phyloP scores from a whole-genome alignment of 2,797 vertebrate genomes.

The Trichosurus vulpecula region DNA sequence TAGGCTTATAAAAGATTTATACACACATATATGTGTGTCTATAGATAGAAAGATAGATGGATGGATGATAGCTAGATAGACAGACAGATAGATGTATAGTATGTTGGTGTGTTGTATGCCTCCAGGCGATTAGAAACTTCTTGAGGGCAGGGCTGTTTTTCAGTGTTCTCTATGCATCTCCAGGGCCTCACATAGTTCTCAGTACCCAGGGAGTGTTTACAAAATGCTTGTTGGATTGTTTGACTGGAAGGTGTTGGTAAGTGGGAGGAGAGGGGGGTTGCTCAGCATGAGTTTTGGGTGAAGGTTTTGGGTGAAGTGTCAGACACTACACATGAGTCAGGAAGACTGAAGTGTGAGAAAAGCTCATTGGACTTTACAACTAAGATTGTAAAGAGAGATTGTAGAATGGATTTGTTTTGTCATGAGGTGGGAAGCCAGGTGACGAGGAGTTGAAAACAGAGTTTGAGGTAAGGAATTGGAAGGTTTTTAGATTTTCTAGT shows the following conservation, averaged over 20 bases:
- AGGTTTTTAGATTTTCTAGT: not conserved
- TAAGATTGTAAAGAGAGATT: not conserved
- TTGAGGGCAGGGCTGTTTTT: not conserved
- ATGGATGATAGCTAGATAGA: too few relatives aligned
- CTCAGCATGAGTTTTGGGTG: not conserved
- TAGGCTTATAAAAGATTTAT: too few relatives aligned
- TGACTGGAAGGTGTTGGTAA: not conserved
- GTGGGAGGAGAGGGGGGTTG: not conserved
- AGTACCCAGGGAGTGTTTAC: not conserved
- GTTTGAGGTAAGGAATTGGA: not conserved
- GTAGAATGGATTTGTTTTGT: not conserved
- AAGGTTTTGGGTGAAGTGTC: not conserved
- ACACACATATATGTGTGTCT: not conserved
- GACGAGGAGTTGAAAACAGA: not conserved
- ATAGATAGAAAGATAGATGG: too few relatives aligned
- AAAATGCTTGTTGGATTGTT: not conserved
- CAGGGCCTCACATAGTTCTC: not conserved
- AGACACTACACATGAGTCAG: not conserved
- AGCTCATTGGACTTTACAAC: not conserved
- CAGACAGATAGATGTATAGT: not conserved
- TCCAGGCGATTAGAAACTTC: not conserved
- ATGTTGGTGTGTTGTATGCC: not conserved
- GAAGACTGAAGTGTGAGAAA: not conserved
- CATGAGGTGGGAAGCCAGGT: not conserved
- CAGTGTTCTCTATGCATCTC: not conserved